These are phyloP conservation scores for Eucidaris tribuloides DNA, from an alignment of 35 echinoderm and acorn worm species.

Conservation along the genomic window DNA sequence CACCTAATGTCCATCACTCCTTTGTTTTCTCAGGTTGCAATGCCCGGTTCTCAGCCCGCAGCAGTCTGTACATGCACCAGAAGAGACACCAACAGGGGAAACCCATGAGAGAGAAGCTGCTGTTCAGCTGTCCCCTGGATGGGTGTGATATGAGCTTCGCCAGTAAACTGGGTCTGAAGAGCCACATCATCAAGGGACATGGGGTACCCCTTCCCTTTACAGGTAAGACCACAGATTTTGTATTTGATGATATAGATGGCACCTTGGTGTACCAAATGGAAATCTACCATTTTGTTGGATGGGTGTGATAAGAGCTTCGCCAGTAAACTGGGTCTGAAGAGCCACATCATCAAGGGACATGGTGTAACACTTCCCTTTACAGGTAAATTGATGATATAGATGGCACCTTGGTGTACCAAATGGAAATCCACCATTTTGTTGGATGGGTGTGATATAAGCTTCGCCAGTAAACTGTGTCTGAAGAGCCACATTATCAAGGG, in stretches of 20 bases:
- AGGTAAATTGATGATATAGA: not conserved
- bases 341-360: conserved; percentile 40
- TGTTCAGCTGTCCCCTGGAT: conserved; percentile 84
- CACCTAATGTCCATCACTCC: no score
- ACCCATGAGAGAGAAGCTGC: conserved; percentile 52
- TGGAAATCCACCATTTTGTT: not conserved
- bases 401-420: not conserved
- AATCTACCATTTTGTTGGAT: not conserved
- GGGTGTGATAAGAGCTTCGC: conserved; percentile 44
- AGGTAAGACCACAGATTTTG: not conserved
- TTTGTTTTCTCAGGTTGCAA: conserved; percentile 92
- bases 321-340: conserved; percentile 49
- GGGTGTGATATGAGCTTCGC: conserved; percentile 76
- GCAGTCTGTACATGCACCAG: conserved; percentile 88
- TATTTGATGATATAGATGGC: not conserved
- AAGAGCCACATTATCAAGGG: conserved; percentile 53
- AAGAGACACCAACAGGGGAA: conserved; percentile 81
- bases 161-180: conserved; percentile 83
- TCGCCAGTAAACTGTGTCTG: conserved; percentile 28
- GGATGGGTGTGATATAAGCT: no score
- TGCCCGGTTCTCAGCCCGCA: conserved; percentile 85
- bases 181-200: conserved; percentile 89
- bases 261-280: not conserved
- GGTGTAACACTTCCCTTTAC: conserved; percentile 21
- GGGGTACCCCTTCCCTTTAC: conserved; percentile 59